phyloP scores from a whole-genome alignment of 2,888 invertebrate species.

The Tuberolachnus salignus region DNA sequence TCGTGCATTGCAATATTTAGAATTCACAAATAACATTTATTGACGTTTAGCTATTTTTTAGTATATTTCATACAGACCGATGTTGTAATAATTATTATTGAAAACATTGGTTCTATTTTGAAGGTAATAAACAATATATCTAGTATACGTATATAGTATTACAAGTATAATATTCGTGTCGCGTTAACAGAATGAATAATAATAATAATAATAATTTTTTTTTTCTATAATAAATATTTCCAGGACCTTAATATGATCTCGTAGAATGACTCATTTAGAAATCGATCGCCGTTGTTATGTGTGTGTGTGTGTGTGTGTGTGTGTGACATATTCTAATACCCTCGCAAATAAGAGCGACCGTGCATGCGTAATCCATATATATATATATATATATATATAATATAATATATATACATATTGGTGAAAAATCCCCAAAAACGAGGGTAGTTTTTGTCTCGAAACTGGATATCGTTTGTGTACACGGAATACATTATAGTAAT shows the following conservation, averaged over 20 bases:
- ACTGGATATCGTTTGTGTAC: constrained; percentile 38
- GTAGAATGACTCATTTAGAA: constrained; percentile 53
- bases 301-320: not conserved
- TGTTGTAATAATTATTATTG: constrained; percentile 7
- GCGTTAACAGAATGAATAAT: too few relatives aligned
- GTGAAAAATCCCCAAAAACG: constrained; percentile 52
- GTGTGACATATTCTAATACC: constrained; percentile 54
- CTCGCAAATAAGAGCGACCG: constrained; percentile 44
- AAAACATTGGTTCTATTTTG: not conserved
- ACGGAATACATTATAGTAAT: constrained; percentile 49
- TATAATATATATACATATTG: not conserved
- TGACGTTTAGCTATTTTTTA: constrained; percentile 21
- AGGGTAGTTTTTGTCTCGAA: constrained; percentile 56
- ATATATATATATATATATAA: not conserved
- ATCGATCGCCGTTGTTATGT: constrained; percentile 43
- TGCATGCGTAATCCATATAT: constrained; percentile 48
- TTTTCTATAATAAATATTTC: too few relatives aligned
- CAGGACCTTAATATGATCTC: constrained; percentile 16
- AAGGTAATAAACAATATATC: not conserved
- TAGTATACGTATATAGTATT: too few relatives aligned
- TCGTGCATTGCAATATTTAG: constrained; percentile 21
- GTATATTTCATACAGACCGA: constrained; percentile 3
- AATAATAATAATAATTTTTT: too few relatives aligned
- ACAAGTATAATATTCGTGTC: too few relatives aligned
- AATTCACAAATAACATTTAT: constrained; percentile 30